phyloP scores from a whole-genome alignment of 1,140 invertebrate species.

The Trigoniulus corallinus region DNA sequence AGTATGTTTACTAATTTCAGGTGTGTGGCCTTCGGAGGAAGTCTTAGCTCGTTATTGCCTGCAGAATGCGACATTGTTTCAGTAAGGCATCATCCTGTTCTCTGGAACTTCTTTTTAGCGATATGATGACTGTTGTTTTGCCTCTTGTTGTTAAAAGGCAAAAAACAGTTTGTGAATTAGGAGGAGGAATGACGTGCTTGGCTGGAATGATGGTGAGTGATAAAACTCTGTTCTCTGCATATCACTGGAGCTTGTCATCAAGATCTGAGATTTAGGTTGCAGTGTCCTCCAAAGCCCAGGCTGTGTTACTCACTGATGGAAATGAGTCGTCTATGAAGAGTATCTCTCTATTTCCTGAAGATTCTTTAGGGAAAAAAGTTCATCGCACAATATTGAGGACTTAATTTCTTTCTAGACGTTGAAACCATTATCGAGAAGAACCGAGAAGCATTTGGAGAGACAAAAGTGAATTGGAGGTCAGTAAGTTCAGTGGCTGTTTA shows the following conservation, averaged over 20 bases:
- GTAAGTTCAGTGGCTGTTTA: slow-evolving; percentile 2
- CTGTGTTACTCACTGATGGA: slow-evolving; percentile 49
- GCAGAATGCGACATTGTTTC: slow-evolving; percentile 43
- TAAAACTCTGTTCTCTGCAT: background rate
- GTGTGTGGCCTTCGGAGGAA: slow-evolving; percentile 76
- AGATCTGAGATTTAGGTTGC: slow-evolving; percentile 17
- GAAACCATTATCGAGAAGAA: slow-evolving; percentile 10
- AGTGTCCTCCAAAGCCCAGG: slow-evolving; percentile 18
- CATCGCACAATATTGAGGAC: slow-evolving; percentile 11
- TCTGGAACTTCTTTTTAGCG: background rate
- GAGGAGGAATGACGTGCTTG: slow-evolving; percentile 70
- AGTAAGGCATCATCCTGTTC: slow-evolving; percentile 16
- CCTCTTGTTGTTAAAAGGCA: slow-evolving; percentile 20
- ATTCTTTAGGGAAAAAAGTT: slow-evolving; percentile 44
- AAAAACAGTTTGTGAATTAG: slow-evolving; percentile 55
- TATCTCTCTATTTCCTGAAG: slow-evolving; percentile 39
- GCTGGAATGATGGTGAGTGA: slow-evolving; percentile 54
- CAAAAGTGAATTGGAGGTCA: slow-evolving; percentile 9
- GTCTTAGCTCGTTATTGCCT: slow-evolving; percentile 56
- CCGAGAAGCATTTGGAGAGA: slow-evolving; percentile 12
- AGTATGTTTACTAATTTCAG: slow-evolving; percentile 19
- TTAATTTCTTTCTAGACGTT: slow-evolving; percentile 7
- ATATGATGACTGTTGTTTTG: background rate
- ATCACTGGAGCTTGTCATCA: no score
- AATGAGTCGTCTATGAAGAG: slow-evolving; percentile 60